phyloP scores from a whole-genome alignment of 2,797 vertebrate species.

The Bufotes viridis region DNA sequence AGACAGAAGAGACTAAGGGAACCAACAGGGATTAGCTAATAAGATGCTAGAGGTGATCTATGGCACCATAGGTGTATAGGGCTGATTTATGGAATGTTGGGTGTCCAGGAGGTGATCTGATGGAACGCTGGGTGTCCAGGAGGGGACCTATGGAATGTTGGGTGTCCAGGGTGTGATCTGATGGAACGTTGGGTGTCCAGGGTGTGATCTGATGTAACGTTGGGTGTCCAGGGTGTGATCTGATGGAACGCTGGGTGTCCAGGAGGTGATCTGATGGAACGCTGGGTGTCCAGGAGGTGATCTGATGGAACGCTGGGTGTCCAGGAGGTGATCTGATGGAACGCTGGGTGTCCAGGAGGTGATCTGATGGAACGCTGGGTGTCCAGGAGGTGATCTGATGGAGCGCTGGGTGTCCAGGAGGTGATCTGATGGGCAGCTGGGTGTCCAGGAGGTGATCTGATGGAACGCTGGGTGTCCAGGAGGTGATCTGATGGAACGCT shows the following conservation, averaged over 20 bases:
- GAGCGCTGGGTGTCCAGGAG: background rate
- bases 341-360: background rate
- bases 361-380: background rate
- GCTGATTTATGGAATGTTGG: too few relatives aligned
- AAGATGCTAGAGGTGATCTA: too few relatives aligned
- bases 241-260: background rate
- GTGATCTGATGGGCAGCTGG: background rate
- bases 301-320: background rate
- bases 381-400: background rate
- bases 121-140: too few relatives aligned
- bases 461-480: background rate
- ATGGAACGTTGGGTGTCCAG: too few relatives aligned
- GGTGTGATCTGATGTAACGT: background rate
- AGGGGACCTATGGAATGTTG: too few relatives aligned
- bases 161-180: too few relatives aligned
- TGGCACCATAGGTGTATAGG: too few relatives aligned
- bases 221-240: background rate
- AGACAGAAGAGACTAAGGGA: background rate
- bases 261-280: background rate
- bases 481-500: background rate
- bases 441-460: background rate
- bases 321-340: background rate
- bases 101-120: too few relatives aligned
- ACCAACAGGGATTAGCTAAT: too few relatives aligned
- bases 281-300: background rate